A percentile compares a stretch with the other conserved stretches of the same genome.
Conservation (phyloP, 2,113 vertebrate species). For the Channa maculata region DNA sequence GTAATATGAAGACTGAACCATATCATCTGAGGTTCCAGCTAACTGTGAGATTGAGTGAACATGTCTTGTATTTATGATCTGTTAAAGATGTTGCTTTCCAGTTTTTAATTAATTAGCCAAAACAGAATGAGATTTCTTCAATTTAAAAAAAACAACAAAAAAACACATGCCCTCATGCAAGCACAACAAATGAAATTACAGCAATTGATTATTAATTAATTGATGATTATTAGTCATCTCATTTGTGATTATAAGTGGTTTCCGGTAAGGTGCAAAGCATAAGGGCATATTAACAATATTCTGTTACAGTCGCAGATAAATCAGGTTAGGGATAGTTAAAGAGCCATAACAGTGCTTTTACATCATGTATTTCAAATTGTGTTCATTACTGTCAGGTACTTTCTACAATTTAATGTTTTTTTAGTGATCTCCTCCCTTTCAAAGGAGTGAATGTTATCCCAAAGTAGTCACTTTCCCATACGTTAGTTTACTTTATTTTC, state of each 20-base stretch:
- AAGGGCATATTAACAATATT: not conserved
- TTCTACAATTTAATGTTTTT: not conserved
- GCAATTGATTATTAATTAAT: not conserved
- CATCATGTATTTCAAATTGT: not conserved
- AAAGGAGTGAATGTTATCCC: not conserved
- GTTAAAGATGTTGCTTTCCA: not conserved
- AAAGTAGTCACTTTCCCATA: not conserved
- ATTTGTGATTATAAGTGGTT: not conserved
- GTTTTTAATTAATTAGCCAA: not conserved
- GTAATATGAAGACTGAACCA: conserved; percentile 53
- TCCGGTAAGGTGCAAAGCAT: not conserved
- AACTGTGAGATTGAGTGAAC: not conserved
- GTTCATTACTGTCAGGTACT: not conserved
- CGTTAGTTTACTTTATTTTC: too few relatives aligned
- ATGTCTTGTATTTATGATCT: conserved; percentile 13
- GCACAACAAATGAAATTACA: not conserved
- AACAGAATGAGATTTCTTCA: not conserved
- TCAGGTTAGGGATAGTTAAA: not conserved
- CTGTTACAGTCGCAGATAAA: not conserved
- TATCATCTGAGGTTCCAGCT: conserved; percentile 34
- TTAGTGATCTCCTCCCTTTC: not conserved
- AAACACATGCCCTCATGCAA: not conserved
- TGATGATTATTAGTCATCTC: conserved; percentile 1
- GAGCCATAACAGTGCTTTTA: not conserved
- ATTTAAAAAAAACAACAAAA: not conserved